Evolutionary conservation across 2,797 vertebrate species (phyloP).

Genomic region (Loriculus beryllinus): DNA sequence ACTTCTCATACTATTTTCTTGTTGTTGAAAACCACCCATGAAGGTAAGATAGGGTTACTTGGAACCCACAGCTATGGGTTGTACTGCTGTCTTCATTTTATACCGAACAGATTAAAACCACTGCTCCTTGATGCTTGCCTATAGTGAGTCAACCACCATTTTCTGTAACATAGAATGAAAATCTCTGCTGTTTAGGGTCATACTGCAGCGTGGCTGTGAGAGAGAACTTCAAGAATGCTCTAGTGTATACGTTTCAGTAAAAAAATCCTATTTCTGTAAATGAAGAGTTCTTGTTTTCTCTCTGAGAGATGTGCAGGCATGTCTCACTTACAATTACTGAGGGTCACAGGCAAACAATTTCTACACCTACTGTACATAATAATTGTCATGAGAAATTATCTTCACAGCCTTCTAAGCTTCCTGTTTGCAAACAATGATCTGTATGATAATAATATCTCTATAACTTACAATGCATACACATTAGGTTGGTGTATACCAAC

Average conservation of each 20-base stretch:
- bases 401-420: slow-evolving; percentile 18
- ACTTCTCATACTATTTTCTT: not conserved
- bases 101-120: not conserved
- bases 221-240: not conserved
- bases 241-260: not conserved
- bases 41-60: not conserved
- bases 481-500: not conserved
- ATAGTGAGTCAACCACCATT: not conserved
- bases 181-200: not conserved
- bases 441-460: slow-evolving; percentile 39
- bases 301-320: slow-evolving; percentile 17
- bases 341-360: slow-evolving; percentile 56
- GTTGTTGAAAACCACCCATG: not conserved
- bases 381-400: slow-evolving; percentile 64
- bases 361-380: slow-evolving; percentile 44
- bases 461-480: slow-evolving; percentile 19
- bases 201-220: not conserved
- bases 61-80: not conserved
- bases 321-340: slow-evolving; percentile 31
- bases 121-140: not conserved
- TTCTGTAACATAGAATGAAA: not conserved
- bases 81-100: not conserved
- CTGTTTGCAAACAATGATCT: slow-evolving; percentile 48
- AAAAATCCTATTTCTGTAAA: not conserved
- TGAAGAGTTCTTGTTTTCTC: slow-evolving; percentile 18